Base-by-base conservation (phyloP, 2,113 vertebrate species). In the Aepyceros melampus region DNA sequence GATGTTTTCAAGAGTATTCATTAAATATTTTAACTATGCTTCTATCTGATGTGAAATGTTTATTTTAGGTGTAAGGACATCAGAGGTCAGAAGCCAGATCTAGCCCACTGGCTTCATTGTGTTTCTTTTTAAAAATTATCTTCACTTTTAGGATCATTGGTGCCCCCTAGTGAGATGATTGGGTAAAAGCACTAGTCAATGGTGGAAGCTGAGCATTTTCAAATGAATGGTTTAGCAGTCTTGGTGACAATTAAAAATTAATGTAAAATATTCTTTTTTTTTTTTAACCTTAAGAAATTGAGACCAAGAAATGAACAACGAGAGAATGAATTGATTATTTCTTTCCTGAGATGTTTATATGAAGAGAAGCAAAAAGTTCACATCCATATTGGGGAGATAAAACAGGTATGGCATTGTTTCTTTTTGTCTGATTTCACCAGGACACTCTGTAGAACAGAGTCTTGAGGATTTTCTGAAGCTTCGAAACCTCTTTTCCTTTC, bases 321-420 rank as follows among this genome's bases (percentile, higher is more conserved):
- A 95, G 99, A 99, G 97, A 99, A 99, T 93, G 99, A 99, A 97
- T 74, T 99, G 67, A 97, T 99, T 95, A 99, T 99, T 97, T 99
- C 99, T 87, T 98, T 98, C 93, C 97, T 99, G 97, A 99, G 99
- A 97, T 98, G 98, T 89, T 97, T 99, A 49, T 99, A 99, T 98
- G 99, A 99, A 97, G 99, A 99, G 96, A 99, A 99, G 86, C 99
- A 99, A 97, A 99, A 98, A 96, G 99, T 97, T 87, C 99, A 99
- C 79, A 56, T 98, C 89, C 99, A 99, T 36, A 55, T 98, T 62
- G 99, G 98, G 79, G 99, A 99, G 81, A 64, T 94, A 81, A 99
- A 99, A 96, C 99, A 99, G 99, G 99, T 99, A 98, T 56, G 88
- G 84, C n/a, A 25, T 83, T 6, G 62, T 51, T 1, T 47, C 1